Evolutionary conservation across 2,113 vertebrate species (phyloP).

Genomic region (Pandion haliaetus): DNA sequence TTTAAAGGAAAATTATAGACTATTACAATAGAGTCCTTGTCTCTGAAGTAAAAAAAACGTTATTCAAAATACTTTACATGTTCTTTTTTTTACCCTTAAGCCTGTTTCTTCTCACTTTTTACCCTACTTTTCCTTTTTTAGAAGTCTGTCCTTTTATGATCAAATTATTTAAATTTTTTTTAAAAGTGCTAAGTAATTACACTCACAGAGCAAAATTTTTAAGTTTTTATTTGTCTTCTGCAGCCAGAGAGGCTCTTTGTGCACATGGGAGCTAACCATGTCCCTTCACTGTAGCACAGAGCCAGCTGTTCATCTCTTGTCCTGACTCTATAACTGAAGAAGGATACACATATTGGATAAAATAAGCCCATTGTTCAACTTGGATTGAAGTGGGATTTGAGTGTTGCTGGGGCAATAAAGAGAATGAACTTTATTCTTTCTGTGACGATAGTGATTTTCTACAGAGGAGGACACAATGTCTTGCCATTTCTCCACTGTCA

Average conservation of each 20-base stretch:
- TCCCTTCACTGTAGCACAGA: neutral
- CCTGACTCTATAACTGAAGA: neutral
- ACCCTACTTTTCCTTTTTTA: neutral
- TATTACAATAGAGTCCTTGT: neutral
- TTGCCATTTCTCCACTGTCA: neutral
- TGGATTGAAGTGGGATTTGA: neutral
- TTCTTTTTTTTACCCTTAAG: neutral
- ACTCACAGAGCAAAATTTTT: neutral
- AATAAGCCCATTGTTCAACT: conserved; percentile 12
- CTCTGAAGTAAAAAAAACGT: neutral
- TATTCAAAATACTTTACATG: neutral
- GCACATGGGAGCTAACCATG: neutral
- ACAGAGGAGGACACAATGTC: neutral
- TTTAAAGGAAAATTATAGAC: neutral
- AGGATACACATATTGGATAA: neutral
- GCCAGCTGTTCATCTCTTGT: neutral
- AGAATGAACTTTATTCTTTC: conserved; percentile 8
- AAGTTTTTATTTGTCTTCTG: neutral
- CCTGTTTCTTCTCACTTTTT: neutral
- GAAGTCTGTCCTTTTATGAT: neutral
- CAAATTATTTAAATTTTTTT: neutral
- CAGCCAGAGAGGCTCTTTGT: neutral
- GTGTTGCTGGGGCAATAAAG: neutral
- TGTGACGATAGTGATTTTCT: neutral
- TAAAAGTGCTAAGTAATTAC: neutral